A percentile compares a stretch with the other conserved stretches of the same genome.
phyloP scores from a whole-genome alignment of 2,797 vertebrate species.

The Momotus momota region DNA sequence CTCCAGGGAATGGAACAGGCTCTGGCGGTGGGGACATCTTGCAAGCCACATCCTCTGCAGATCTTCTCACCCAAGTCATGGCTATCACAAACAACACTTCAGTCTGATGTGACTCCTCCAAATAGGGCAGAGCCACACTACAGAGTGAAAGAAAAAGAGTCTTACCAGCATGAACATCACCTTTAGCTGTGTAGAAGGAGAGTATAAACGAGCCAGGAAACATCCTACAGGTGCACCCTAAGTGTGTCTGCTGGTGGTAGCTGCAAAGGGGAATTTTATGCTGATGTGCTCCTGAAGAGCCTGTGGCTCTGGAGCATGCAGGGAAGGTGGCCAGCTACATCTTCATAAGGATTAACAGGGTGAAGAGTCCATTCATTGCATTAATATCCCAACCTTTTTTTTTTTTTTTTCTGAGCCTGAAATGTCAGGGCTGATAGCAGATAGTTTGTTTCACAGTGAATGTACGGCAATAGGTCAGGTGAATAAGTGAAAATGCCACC shows the following conservation, averaged over 20 bases:
- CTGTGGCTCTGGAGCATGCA: fast-evolving
- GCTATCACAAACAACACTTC: background rate
- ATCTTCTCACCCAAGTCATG: background rate
- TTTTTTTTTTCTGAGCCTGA: background rate
- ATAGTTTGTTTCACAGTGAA: background rate
- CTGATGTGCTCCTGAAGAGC: fast-evolving
- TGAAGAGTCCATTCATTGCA: background rate
- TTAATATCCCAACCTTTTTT: background rate
- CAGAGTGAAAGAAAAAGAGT: background rate
- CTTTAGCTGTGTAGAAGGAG: background rate
- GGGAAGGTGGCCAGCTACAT: background rate
- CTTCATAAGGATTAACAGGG: background rate
- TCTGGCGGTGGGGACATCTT: background rate
- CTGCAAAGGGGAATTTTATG: background rate
- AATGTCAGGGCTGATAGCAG: conserved; percentile 9
- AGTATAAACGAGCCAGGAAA: background rate
- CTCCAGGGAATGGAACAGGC: background rate
- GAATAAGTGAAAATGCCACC: conserved; percentile 44
- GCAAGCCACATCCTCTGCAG: background rate
- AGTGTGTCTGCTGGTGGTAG: background rate
- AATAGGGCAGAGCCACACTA: background rate
- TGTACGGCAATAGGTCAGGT: background rate
- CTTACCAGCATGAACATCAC: background rate
- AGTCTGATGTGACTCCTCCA: background rate
- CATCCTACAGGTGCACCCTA: background rate